Conservation (phyloP, 2,888 invertebrate genomes). For the Cinara cedri region DNA sequence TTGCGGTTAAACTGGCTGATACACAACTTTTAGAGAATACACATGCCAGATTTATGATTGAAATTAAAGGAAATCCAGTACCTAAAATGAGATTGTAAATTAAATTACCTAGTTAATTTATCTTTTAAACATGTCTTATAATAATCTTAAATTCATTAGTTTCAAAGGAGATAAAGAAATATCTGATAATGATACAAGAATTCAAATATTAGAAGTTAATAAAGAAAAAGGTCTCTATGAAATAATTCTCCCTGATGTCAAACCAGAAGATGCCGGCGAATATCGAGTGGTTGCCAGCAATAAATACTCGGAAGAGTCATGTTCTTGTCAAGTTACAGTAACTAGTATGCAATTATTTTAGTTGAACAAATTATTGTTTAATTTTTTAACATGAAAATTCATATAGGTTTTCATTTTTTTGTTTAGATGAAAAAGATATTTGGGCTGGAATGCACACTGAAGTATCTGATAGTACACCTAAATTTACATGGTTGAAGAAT, state of each 20-base stretch:
- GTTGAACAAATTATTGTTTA: not conserved
- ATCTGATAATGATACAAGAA: slow-evolving; percentile 70
- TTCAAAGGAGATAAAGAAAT: slow-evolving; percentile 82
- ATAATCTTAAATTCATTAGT: slow-evolving; percentile 65
- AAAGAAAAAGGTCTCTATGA: slow-evolving; percentile 86
- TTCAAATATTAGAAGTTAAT: slow-evolving; percentile 75
- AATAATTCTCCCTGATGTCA: slow-evolving; percentile 82
- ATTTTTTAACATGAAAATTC: not conserved
- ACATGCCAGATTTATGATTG: slow-evolving; percentile 85
- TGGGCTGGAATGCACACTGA: slow-evolving; percentile 78
- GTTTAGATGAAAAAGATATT: slow-evolving; percentile 77
- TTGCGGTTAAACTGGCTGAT: slow-evolving; percentile 83
- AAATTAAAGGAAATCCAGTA: slow-evolving; percentile 85
- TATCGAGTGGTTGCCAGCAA: slow-evolving; percentile 87
- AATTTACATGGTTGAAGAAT: slow-evolving; percentile 85
- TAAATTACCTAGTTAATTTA: not conserved
- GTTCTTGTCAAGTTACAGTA: slow-evolving; percentile 79
- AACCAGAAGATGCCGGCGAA: slow-evolving; percentile 76
- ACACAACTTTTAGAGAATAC: slow-evolving; percentile 87
- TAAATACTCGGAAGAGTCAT: slow-evolving; percentile 77
- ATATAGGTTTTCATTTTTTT: not conserved
- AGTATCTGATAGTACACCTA: slow-evolving; percentile 75
- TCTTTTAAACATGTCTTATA: not conserved
- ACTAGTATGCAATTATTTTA: slow-evolving; percentile 67
- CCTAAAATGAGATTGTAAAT: slow-evolving; percentile 86